Evolutionary conservation across 2,888 invertebrate species (phyloP).

Genomic region (Thereva nobilitata): DNA sequence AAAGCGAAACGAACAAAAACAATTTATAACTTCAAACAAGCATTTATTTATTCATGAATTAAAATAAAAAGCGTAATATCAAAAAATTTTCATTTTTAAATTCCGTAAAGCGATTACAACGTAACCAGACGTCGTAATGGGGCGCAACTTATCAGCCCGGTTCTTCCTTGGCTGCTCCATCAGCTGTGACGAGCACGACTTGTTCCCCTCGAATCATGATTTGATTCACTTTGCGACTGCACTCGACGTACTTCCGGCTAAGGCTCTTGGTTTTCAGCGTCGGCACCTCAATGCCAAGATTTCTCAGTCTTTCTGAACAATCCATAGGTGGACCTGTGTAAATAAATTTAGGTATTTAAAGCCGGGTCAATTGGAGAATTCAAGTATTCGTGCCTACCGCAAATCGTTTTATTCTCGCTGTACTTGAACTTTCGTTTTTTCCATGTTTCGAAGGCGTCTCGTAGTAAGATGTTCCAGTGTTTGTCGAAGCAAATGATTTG

Average conservation of each 20-base stretch:
- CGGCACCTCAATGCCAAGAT: conserved; percentile 62
- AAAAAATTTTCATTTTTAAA: too few species aligned
- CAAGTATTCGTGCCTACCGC: conserved; percentile 9
- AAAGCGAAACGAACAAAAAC: too few species aligned
- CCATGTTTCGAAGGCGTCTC: conserved; percentile 83
- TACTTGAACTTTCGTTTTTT: conserved; percentile 62
- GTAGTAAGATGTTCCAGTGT: conserved; percentile 88
- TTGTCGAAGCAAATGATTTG: conserved; percentile 87
- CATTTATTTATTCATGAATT: neutral
- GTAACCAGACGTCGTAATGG: too few species aligned
- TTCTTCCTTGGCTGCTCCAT: conserved; percentile 2
- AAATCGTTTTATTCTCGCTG: conserved; percentile 48
- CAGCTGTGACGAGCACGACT: conserved; percentile 63
- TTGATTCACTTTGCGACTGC: conserved; percentile 70
- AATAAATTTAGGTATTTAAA: conserved; percentile 1
- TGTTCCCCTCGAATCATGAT: conserved; percentile 78
- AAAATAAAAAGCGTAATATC: neutral
- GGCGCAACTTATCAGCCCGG: neutral
- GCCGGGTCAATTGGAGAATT: neutral
- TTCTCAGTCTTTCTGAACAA: conserved; percentile 57
- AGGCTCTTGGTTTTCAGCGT: conserved; percentile 62
- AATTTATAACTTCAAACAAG: too few species aligned
- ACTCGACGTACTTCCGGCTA: conserved; percentile 67
- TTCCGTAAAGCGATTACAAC: too few species aligned
- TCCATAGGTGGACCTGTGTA: conserved; percentile 57